Evolutionary conservation across 1,140 invertebrate genomes (phyloP), one percentile per base, ranked within the genome.

Genomic region (Drosophila bocki): DNA sequence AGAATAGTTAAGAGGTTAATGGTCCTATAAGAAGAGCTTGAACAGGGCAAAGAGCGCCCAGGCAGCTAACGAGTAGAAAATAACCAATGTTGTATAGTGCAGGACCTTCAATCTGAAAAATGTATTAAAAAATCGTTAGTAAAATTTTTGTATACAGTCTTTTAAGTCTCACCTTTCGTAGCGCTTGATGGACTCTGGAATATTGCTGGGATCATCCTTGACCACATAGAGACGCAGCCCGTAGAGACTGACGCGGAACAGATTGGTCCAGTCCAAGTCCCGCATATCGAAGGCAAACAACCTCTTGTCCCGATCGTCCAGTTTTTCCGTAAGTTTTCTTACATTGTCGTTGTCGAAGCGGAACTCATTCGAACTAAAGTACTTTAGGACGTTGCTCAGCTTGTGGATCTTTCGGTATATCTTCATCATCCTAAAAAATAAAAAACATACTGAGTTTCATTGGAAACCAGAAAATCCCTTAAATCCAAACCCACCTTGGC

Each of bases 391-490:
- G 17, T 94, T 93, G 22, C 95, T 94, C 56, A 97, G 95, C 85
- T 96, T 95, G 64, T 96, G 94, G 44, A 97, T 95, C 91, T 96
- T 96, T 19, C 94, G 94, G 81, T 97, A 97, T 11, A 96, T 95
- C 82, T 95, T 95, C 35, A 95, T 93, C 94, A 97, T 94, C 92
- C 96, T 97, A 1, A 17, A 26, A 1, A 1, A 12, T 5, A 6
- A 29, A 22, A 6, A 54, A 3, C 3, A 19, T 19, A 0, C 37
- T 15, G 0, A 22, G 33, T 22, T 22, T 39, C 2, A 11, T 6
- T 0, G 33, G 8, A 71, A 56, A 17, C 12, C 15, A 29, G 22
- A 37, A 42, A 22, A 22, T 11, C 0, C 0, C 1, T 11, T 0
- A 7, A 32, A 35, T 1, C 7, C 1, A 3, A 32, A 11, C 87